A percentile compares a stretch with the other conserved stretches of the same genome.
These are phyloP conservation scores for Syngnathus floridae DNA, from an alignment of 2,113 vertebrate species.

Conservation along the genomic window DNA sequence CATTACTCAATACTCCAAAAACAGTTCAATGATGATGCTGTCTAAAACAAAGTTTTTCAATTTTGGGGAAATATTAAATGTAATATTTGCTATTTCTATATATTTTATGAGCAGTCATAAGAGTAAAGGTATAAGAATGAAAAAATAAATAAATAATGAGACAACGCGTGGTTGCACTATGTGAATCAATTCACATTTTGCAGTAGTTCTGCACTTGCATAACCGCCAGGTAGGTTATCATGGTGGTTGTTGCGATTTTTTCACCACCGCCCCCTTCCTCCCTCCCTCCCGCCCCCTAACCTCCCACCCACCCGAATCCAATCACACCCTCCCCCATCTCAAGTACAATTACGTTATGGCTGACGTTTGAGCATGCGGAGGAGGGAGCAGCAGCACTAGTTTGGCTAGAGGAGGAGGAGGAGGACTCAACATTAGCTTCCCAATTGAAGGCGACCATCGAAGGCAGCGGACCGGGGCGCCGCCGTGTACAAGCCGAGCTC, in stretches of 20 bases:
- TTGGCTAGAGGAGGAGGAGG: slow-evolving; percentile 51
- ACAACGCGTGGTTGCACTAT: background rate
- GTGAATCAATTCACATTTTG: slow-evolving; percentile 3
- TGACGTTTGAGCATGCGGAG: slow-evolving; percentile 71
- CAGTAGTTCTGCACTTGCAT: slow-evolving; percentile 49
- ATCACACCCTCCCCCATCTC: slow-evolving; percentile 66
- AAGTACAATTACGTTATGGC: slow-evolving; percentile 69
- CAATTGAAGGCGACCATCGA: slow-evolving; percentile 63
- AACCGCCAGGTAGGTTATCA: slow-evolving; percentile 62
- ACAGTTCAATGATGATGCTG: no score
- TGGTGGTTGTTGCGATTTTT: slow-evolving; percentile 60
- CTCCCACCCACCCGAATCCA: slow-evolving; percentile 39
- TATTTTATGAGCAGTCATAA: background rate
- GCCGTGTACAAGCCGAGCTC: slow-evolving; percentile 56
- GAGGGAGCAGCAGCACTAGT: slow-evolving; percentile 61
- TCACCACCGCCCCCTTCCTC: slow-evolving; percentile 1
- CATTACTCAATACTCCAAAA: no score
- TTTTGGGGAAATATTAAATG: background rate
- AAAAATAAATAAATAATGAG: background rate
- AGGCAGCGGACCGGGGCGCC: slow-evolving; percentile 62
- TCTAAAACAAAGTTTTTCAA: background rate
- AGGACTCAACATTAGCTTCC: slow-evolving; percentile 64
- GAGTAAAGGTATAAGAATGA: background rate
- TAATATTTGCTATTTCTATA: background rate
- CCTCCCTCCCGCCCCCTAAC: slow-evolving; percentile 8